Evolutionary conservation across 2,113 vertebrate species (phyloP), one percentile per base, ranked within the genome.

Genomic region (Tricholaema leucomelas): DNA sequence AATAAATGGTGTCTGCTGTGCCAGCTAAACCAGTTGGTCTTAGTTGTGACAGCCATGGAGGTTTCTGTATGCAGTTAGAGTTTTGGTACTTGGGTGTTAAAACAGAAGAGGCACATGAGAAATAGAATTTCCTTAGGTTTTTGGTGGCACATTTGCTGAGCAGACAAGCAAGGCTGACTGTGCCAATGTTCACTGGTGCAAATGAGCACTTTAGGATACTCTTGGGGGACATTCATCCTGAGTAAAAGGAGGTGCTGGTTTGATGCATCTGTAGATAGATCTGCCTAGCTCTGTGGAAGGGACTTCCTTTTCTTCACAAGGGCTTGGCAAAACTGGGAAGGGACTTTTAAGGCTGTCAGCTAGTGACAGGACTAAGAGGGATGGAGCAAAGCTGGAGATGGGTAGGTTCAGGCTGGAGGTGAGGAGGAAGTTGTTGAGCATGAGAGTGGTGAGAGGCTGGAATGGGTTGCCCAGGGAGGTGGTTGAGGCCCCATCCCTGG

Each of bases 21-120:
- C 50, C 75, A 85, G 35, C 58, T 94, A 40, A 73, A 78, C 78
- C 61, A 80, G 60, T 74, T 89, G 86, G 88, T 81, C 78, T 82
- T 65, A 78, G 33, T 94, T 82, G 70, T 50, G 71, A 64, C 33
- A 55, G 52, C 85, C 55, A 15, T 59, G 59, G 60, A 91, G 63
- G 48, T 77, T 87, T 94, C 65, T 6, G 4, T 73, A 65, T 38
- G 50, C 52, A 71, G 46, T 81, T 92, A 69, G 30, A 65, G 25
- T 63, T 93, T 91, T 74, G 82, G 18, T 89, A 42, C 16, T 88
- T 85, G 46, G 14, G 36, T 87, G 78, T 82, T 61, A 87, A 55
- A 91, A 75, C 33, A 80, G 46, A 91, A 77, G 28, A 63, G 30
- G 21, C 73, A 61, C n/a, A 48, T 60, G 70, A 55, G 66, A 70